phyloP scores from a whole-genome alignment of 2,888 invertebrate genomes.

The Chymomyza procnemis region DNA sequence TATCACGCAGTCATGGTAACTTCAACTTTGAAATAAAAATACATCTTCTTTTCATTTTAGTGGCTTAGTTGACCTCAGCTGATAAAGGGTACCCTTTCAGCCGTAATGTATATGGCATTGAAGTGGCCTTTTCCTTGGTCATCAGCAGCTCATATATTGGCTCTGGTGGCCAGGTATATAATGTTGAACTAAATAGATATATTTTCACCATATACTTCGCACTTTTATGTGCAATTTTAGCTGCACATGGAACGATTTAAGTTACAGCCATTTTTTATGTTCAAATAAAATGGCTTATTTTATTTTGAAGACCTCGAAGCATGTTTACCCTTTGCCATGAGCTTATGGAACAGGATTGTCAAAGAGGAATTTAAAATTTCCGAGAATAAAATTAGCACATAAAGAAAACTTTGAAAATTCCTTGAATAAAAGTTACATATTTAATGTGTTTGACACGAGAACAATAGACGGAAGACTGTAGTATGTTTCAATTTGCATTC shows the following conservation, averaged over 20 bases:
- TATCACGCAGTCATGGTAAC: neutral
- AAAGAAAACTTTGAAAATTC: too few species aligned
- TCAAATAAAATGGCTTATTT: too few species aligned
- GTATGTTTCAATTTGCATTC: too few species aligned
- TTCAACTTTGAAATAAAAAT: neutral
- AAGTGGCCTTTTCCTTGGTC: neutral
- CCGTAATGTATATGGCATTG: neutral
- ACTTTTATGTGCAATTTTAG: neutral
- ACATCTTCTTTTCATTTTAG: neutral
- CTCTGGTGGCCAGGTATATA: neutral
- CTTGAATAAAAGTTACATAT: too few species aligned
- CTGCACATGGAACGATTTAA: neutral
- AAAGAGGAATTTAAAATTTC: too few species aligned
- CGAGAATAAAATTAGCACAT: too few species aligned
- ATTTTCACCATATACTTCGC: neutral
- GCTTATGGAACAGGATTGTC: too few species aligned
- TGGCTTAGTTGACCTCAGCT: slow-evolving; percentile 34
- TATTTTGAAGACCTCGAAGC: too few species aligned
- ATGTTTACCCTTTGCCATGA: too few species aligned
- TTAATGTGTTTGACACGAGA: too few species aligned
- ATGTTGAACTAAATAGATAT: neutral
- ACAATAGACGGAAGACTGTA: too few species aligned
- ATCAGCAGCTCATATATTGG: neutral
- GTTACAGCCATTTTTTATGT: too few species aligned
- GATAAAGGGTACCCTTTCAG: neutral